These are phyloP conservation scores for Peromyscus nudipes DNA, from an alignment of 2,797 vertebrate genomes.

Conservation along the genomic window DNA sequence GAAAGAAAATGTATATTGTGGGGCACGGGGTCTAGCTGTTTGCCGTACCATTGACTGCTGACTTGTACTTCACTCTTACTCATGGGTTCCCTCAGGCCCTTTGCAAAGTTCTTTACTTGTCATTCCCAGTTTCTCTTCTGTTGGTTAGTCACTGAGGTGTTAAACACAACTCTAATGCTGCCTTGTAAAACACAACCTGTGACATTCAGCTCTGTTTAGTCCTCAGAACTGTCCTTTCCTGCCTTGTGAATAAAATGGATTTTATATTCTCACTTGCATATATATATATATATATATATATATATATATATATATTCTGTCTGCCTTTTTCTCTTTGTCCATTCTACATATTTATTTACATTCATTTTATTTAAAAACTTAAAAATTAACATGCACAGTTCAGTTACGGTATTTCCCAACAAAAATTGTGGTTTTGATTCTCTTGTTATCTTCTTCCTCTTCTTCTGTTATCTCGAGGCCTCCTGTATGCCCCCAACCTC, in stretches of 20 bases:
- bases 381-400: neutral
- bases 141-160: neutral
- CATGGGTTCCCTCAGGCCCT: neutral
- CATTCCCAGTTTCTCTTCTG: neutral
- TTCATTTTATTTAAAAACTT: neutral
- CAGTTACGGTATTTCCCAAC: neutral
- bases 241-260: neutral
- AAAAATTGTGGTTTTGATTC: neutral
- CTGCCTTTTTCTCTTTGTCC: rapidly evolving
- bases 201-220: neutral
- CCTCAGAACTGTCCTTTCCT: neutral
- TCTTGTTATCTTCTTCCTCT: neutral
- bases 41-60: too few species aligned
- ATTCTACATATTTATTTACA: neutral
- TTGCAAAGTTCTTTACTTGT: neutral
- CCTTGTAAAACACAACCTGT: neutral
- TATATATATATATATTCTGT: neutral
- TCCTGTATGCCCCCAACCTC: too few species aligned
- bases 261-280: neutral
- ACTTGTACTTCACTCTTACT: neutral
- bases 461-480: neutral
- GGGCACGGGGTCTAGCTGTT: rapidly evolving
- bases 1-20: neutral
- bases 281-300: neutral
- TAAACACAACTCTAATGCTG: neutral